Conservation (phyloP, 2,888 invertebrate genomes). For the Drosophila fungiperda region DNA sequence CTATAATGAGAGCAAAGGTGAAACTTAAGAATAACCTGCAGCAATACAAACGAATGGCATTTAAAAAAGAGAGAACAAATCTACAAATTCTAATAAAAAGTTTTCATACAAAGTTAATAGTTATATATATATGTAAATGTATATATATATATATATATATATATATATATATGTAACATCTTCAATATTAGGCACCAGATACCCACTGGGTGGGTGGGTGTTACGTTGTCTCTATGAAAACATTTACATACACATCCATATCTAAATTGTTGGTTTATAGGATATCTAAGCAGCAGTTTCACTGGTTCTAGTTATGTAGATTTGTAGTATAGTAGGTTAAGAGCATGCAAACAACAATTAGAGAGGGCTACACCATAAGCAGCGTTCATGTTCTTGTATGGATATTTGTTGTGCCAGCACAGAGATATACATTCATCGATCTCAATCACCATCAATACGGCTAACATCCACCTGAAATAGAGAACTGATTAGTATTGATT, state of each 20-base stretch:
- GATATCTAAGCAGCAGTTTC: constrained; percentile 59
- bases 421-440: constrained; percentile 47
- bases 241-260: constrained; percentile 45
- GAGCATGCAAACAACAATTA: constrained; percentile 78
- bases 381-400: constrained; percentile 56
- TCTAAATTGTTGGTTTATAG: constrained; percentile 32
- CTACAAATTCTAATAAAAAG: constrained; percentile 72
- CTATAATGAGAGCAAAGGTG: constrained; percentile 48
- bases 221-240: constrained; percentile 21
- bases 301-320: constrained; percentile 53
- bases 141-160: constrained; percentile 22
- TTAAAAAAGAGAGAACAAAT: constrained; percentile 52
- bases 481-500: constrained; percentile 83
- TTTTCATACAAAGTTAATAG: constrained; percentile 71
- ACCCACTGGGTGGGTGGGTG: background rate
- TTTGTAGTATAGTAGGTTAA: constrained; percentile 59
- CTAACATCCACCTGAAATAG: constrained; percentile 83
- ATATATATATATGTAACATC: constrained; percentile 35
- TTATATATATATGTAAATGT: constrained; percentile 32
- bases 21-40: constrained; percentile 66
- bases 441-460: constrained; percentile 54
- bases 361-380: constrained; percentile 70
- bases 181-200: constrained; percentile 14
- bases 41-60: constrained; percentile 66
- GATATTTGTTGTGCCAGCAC: constrained; percentile 54